Percentiles rank a stretch among this genome's conserved stretches.
Conservation (phyloP, 2,797 vertebrate species). For the Tiaroga cobitis region DNA sequence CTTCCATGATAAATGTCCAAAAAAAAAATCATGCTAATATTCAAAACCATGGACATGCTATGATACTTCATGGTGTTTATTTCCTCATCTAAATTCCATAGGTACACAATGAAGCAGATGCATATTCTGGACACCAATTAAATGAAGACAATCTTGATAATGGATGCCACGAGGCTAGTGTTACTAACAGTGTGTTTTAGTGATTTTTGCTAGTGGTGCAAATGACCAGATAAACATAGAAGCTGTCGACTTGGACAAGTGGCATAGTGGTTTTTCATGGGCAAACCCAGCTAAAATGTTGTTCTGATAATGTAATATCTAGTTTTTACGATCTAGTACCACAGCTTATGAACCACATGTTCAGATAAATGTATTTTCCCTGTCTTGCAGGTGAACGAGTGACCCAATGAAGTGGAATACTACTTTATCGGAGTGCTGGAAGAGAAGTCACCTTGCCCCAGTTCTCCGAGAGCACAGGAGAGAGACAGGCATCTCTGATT, state of each 20-base stretch:
- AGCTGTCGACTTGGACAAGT: neutral
- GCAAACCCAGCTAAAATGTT: neutral
- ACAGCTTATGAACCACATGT: constrained; percentile 23
- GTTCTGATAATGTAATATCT: constrained; percentile 1
- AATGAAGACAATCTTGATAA: neutral
- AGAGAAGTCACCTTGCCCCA: constrained; percentile 68
- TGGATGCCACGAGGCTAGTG: neutral
- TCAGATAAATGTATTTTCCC: constrained; percentile 49
- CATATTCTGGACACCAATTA: neutral
- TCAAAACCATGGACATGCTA: neutral
- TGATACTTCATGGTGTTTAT: neutral
- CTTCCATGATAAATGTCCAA: neutral
- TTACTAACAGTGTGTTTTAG: neutral
- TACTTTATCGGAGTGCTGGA: constrained; percentile 64
- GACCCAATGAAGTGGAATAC: constrained; percentile 73
- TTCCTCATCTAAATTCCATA: neutral
- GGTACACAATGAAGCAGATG: neutral
- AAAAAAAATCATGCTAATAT: too few relatives aligned
- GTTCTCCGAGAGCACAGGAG: constrained; percentile 67
- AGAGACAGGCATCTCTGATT: constrained; percentile 66
- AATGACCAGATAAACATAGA: neutral
- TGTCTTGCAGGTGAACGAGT: constrained; percentile 72
- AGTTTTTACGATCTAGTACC: neutral
- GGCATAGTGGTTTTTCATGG: neutral
- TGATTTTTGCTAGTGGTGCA: neutral